Base-by-base conservation (phyloP, 2,113 vertebrate genomes). In the Paedocypris sp. region DNA sequence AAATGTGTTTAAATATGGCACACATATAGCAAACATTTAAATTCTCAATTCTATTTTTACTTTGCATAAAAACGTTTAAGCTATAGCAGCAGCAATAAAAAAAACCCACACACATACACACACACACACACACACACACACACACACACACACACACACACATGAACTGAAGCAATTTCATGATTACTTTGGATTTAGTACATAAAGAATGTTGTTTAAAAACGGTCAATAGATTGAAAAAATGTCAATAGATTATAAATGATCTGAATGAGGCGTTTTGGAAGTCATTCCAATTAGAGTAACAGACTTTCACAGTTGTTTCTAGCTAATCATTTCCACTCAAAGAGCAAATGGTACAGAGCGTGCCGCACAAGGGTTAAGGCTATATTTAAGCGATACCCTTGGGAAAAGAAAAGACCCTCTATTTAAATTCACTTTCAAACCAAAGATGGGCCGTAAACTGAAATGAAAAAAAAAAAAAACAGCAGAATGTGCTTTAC, bases 321-420 rank as follows among this genome's bases (percentile, higher is more conserved):
- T 88, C 91, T 88, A 76, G 86, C 77, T 92, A 90, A 91, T 93
- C 87, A 85, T 85, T 87, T 91, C 86, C 88, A 89, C 89, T 89
- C 89, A 87, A 90, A 90, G 91, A 91, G 87, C 92, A 93, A 90
- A 93, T 90, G 90, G 88, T 64, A 75, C 79, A 72, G 81, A 68
- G 79, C 71, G 66, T 73, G 72, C 74, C 79, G 71, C 73, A 69
- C 47, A 73, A 74, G 75, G 81, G 79, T 80, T 79, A 62, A 72
- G 23, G 63, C 91, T 97, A 94, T 90, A 87, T 95, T 90, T 98
- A 94, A 87, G 84, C 68, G 82, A 84, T 90, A 81, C 89, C 85
- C 89, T 86, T 91, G 92, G 91, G 90, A 96, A 91, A 93, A 89
- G 87, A 69, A 86, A 84, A 92, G 86, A 83, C 77, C 82, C 79